Conservation (phyloP, 2,113 vertebrate species). For the Plestiodon gilberti region DNA sequence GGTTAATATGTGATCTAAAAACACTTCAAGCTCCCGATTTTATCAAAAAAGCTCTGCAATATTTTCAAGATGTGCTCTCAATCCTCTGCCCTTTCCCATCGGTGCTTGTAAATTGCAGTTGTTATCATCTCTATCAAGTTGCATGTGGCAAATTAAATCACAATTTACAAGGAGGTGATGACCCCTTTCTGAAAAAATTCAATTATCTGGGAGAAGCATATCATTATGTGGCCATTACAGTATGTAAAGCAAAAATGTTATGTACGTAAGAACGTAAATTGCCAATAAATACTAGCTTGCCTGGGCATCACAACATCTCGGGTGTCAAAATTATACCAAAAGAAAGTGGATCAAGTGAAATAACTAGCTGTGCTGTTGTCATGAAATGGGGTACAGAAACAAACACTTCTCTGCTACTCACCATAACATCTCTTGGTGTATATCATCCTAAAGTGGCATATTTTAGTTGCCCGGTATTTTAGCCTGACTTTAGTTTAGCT, state of each 20-base stretch:
- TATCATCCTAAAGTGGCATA: no score
- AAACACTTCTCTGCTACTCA: no score
- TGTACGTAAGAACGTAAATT: conserved; percentile 6
- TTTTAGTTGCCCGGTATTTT: no score
- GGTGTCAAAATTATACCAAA: background rate
- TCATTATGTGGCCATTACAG: conserved; percentile 12
- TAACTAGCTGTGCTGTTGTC: background rate
- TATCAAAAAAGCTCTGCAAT: background rate
- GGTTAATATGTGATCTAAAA: background rate
- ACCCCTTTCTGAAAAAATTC: conserved; percentile 2
- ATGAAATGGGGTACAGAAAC: background rate
- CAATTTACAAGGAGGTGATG: conserved; percentile 1
- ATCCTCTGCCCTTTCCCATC: background rate
- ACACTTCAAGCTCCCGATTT: background rate
- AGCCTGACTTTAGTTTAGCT: no score
- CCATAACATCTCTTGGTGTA: no score
- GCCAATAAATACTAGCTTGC: background rate
- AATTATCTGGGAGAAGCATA: background rate
- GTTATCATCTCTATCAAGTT: conserved; percentile 1
- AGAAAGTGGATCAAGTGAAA: background rate
- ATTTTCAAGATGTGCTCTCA: background rate
- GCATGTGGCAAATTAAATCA: conserved; percentile 19
- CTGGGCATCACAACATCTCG: background rate
- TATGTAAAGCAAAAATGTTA: background rate
- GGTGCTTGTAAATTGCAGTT: background rate